Evolutionary conservation across 2,888 invertebrate genomes (phyloP).

Genomic region (Achlya flavicornis): DNA sequence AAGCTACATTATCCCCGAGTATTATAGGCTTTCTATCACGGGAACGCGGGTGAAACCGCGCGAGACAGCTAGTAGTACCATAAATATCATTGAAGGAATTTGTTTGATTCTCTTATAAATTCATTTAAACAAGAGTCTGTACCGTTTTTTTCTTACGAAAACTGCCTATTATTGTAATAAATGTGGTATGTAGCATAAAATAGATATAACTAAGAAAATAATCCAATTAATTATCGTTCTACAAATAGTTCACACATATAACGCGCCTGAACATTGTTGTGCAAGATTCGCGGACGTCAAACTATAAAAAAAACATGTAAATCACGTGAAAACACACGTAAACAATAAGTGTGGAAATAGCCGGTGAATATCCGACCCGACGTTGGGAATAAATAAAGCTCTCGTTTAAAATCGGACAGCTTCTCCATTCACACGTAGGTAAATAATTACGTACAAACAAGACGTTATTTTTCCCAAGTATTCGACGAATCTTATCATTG

Average conservation of each 20-base stretch:
- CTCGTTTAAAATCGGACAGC: constrained; percentile 22
- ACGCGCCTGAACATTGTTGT: constrained; percentile 39
- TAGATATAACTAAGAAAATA: constrained; percentile 10
- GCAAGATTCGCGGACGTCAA: constrained; percentile 52
- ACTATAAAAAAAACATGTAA: constrained; percentile 41
- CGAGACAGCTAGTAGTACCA: no score
- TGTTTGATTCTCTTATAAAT: background rate
- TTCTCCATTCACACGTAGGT: constrained; percentile 41
- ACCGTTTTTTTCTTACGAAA: background rate
- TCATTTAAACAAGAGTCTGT: background rate
- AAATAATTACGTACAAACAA: constrained; percentile 23
- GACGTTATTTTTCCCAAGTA: constrained; percentile 22
- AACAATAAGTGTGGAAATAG: constrained; percentile 51
- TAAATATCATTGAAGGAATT: background rate
- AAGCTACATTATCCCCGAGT: no score
- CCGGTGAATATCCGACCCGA: constrained; percentile 24
- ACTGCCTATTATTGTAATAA: background rate
- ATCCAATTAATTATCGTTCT: constrained; percentile 6
- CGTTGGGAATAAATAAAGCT: constrained; percentile 18
- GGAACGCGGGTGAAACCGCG: no score
- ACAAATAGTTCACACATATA: background rate
- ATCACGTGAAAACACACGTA: constrained; percentile 69
- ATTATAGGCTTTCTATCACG: no score
- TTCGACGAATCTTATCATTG: constrained; percentile 25
- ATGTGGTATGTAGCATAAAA: background rate